phyloP scores from a whole-genome alignment of 2,888 invertebrate species.

The Chrysolina haemoptera region DNA sequence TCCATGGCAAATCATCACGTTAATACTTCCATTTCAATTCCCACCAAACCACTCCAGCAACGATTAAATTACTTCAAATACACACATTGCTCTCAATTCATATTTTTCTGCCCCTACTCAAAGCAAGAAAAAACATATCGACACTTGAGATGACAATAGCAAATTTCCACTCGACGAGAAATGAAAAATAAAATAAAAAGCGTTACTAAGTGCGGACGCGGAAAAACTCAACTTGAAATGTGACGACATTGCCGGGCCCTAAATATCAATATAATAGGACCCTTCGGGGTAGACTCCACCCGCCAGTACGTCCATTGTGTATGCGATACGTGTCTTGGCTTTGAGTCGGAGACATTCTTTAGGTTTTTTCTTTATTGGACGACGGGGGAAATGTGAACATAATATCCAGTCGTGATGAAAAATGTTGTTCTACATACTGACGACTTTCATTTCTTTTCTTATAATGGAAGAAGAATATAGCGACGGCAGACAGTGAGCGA shows the following conservation, averaged over 20 bases:
- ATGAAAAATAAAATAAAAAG: slow-evolving; percentile 19
- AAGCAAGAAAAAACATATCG: slow-evolving; percentile 25
- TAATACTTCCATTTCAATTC: too few relatives aligned
- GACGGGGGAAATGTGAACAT: slow-evolving; percentile 25
- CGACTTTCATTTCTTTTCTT: slow-evolving; percentile 1
- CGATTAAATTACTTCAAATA: too few relatives aligned
- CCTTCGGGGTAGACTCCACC: slow-evolving; percentile 21
- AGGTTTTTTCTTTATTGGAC: slow-evolving; percentile 34
- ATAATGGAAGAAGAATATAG: slow-evolving; percentile 1
- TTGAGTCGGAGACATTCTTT: slow-evolving; percentile 27
- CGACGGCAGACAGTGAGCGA: not conserved
- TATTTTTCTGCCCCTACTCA: not conserved
- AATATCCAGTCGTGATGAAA: slow-evolving; percentile 28
- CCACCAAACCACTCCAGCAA: too few relatives aligned
- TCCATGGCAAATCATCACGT: too few relatives aligned
- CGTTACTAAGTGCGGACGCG: slow-evolving; percentile 10
- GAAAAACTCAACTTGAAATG: slow-evolving; percentile 20
- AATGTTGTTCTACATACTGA: slow-evolving; percentile 18
- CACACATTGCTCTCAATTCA: not conserved
- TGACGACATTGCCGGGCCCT: slow-evolving; percentile 23
- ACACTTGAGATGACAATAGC: slow-evolving; percentile 19
- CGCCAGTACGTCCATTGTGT: slow-evolving; percentile 29
- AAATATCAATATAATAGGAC: slow-evolving; percentile 35
- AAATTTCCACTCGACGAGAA: not conserved
- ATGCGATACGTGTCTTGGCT: slow-evolving; percentile 33